Evolutionary conservation across 2,888 invertebrate genomes (phyloP), one percentile per base, ranked within the genome.

Genomic region (Chaetoderma sp.): DNA sequence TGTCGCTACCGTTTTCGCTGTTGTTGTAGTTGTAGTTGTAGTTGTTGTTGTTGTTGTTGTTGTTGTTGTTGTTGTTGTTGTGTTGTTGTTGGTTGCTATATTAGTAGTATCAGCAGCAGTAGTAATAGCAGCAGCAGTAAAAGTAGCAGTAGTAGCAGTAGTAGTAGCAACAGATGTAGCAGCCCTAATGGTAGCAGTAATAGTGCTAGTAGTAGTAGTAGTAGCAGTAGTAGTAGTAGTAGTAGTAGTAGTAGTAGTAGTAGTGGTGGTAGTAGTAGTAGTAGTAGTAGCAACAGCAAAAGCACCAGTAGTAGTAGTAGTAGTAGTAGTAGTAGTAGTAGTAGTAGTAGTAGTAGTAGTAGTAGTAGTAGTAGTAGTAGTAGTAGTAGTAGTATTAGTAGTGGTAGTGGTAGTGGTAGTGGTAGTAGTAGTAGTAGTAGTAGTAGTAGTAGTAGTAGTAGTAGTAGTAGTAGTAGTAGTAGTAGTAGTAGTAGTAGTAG

Each of bases 191-290:
- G 54, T 52, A 52, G 54, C 28, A 27, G 54, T 27, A 52, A 13
- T 27, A 27, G 54, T 52, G 28, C 27, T 23, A 52, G 54, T 52
- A 52, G 54, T 52, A 52, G 54, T 52, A 52, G 54, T 52, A 52
- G 54, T 52, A 52, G 54, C 28, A 52, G 54, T 52, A 52, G 54
- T 52, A 52, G 54, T 52, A 52, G 54, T 52, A 52, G 54, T 52
- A 52, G 54, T 52, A 52, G 54, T 52, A 52, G 54, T 52, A 52
- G 54, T 52, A 52, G 54, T 52, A 52, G 54, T 52, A 52, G 54
- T 52, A 27, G n/a, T 30, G 18, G 56, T 55, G 18, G 33, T 33
- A 30, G 56, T 55, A 30, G 56, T 18, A 30, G 36, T 30, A 25
- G n/a, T n/a, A n/a, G n/a, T n/a, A n/a, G n/a, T n/a, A n/a, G n/a